A percentile compares a stretch with the other conserved stretches of the same genome.
phyloP scores from a whole-genome alignment of 2,888 invertebrate species.

The Aphrophora alni region DNA sequence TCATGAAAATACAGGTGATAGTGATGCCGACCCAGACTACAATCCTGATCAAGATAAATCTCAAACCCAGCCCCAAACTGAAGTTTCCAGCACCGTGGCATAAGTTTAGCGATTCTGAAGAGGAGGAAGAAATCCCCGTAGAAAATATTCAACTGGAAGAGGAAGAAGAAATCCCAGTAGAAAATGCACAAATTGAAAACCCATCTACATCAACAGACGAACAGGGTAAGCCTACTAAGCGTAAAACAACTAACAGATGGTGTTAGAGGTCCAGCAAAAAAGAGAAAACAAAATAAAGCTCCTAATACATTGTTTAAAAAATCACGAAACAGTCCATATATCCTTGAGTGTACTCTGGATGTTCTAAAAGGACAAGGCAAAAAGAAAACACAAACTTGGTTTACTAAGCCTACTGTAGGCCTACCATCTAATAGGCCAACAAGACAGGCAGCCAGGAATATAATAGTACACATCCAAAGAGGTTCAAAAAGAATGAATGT shows the following conservation, averaged over 20 bases:
- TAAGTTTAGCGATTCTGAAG: constrained; percentile 9
- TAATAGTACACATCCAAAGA: constrained; percentile 24
- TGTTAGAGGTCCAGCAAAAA: constrained; percentile 11
- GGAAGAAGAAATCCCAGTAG: constrained; percentile 10
- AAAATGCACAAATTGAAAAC: constrained; percentile 21
- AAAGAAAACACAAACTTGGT: neutral
- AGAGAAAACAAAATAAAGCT: constrained; percentile 16
- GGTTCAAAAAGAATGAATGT: constrained; percentile 26
- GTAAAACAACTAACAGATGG: constrained; percentile 17
- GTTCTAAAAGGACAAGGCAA: neutral
- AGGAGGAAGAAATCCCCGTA: neutral
- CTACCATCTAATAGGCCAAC: constrained; percentile 23
- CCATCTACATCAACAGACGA: constrained; percentile 29
- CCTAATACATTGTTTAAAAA: constrained; percentile 7
- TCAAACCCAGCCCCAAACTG: constrained; percentile 2
- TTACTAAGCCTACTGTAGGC: constrained; percentile 25
- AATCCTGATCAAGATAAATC: constrained; percentile 2
- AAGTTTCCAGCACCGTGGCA: constrained; percentile 16
- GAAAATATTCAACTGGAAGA: constrained; percentile 18
- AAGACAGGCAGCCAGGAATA: constrained; percentile 25
- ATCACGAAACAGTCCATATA: constrained; percentile 9
- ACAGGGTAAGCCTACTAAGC: neutral
- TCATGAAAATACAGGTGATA: too few relatives aligned
- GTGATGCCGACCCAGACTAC: constrained; percentile 11
- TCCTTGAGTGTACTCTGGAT: constrained; percentile 13